These are phyloP conservation scores for Meles meles DNA, from an alignment of 2,113 vertebrate species.

Conservation along the genomic window DNA sequence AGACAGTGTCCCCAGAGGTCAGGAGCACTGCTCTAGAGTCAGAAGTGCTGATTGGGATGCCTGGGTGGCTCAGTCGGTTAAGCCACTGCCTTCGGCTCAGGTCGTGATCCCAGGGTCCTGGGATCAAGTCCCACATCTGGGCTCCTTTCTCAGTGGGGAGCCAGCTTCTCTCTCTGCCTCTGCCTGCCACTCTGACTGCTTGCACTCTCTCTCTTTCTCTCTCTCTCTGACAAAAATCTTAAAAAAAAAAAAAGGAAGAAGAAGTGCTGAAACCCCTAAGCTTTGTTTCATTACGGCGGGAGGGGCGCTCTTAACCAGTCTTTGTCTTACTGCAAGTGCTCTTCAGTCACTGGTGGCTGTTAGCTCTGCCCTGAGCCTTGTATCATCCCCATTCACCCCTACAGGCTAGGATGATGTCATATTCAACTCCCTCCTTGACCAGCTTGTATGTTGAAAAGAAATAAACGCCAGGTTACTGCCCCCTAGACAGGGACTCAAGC, in stretches of 20 bases:
- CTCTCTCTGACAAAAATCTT: too few relatives aligned
- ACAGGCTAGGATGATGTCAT: neutral
- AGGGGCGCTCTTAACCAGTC: neutral
- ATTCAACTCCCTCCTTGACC: neutral
- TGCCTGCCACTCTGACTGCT: too few relatives aligned
- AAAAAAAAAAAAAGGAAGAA: neutral
- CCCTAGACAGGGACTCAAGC: neutral
- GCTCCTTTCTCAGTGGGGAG: too few relatives aligned
- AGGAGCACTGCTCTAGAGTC: neutral
- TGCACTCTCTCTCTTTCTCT: too few relatives aligned
- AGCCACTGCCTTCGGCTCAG: too few relatives aligned
- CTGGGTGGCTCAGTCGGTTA: too few relatives aligned
- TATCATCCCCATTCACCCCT: neutral
- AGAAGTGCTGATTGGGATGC: neutral
- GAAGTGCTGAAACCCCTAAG: neutral
- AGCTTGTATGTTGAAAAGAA: conserved; percentile 42
- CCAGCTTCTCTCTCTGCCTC: too few relatives aligned
- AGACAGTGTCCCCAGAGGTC: neutral
- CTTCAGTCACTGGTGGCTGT: neutral
- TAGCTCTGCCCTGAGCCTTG: neutral
- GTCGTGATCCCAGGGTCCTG: too few relatives aligned
- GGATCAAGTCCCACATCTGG: too few relatives aligned
- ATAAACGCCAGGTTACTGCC: neutral
- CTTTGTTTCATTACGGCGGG: neutral
- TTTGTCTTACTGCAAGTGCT: neutral